A percentile compares a stretch with the other conserved stretches of the same genome.
Conservation (phyloP, 2,113 vertebrate species). For the Uria aalge region DNA sequence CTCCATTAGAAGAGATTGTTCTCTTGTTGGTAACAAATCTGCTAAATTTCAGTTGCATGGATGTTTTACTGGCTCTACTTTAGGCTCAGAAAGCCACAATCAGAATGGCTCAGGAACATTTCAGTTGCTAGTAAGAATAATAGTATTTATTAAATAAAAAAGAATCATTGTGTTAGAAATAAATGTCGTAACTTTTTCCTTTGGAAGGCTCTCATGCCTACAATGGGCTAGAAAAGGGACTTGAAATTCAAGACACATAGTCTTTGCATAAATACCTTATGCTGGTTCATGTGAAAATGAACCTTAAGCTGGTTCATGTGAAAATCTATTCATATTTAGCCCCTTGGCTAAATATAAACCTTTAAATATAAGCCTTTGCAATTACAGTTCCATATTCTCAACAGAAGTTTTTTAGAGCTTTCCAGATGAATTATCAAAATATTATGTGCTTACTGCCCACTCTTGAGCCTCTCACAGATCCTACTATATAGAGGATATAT, state of each 20-base stretch:
- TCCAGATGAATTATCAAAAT: constrained; percentile 18
- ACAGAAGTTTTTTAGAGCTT: constrained; percentile 18
- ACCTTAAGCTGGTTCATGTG: neutral
- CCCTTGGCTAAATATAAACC: constrained; percentile 7
- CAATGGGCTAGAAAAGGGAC: neutral
- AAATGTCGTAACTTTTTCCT: neutral
- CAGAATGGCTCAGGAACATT: neutral
- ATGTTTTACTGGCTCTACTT: neutral
- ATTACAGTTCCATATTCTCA: neutral
- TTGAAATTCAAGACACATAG: neutral
- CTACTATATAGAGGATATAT: neutral
- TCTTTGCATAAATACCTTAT: constrained; percentile 15
- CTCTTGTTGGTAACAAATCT: neutral
- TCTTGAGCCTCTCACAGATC: neutral
- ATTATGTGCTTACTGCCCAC: neutral
- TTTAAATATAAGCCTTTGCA: constrained; percentile 31
- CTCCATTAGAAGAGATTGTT: neutral
- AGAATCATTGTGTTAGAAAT: neutral
- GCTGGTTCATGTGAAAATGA: neutral
- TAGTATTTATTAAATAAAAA: neutral
- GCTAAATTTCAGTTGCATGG: neutral
- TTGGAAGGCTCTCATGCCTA: neutral
- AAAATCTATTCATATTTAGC: constrained; percentile 18
- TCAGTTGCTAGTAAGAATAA: neutral
- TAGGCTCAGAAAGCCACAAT: neutral